These are phyloP conservation scores for Otus scops DNA, from an alignment of 2,797 vertebrate species.

Conservation along the genomic window DNA sequence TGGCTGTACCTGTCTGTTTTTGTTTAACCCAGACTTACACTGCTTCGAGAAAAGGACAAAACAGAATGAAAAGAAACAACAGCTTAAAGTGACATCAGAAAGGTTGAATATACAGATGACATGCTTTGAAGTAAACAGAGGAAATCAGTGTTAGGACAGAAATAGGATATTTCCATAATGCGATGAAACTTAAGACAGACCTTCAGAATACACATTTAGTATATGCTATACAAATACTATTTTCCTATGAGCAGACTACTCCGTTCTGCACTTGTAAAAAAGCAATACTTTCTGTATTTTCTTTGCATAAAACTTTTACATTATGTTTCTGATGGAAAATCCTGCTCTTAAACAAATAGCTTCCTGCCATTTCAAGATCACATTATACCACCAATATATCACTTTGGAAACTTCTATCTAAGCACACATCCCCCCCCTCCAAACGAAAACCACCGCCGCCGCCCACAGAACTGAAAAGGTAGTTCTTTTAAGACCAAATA, in stretches of 20 bases:
- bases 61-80: slow-evolving; percentile 67
- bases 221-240: background rate
- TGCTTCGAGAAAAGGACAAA: slow-evolving; percentile 75
- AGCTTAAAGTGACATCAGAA: slow-evolving; percentile 31
- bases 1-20: slow-evolving; percentile 88
- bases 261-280: background rate
- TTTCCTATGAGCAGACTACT: background rate
- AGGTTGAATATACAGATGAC: background rate
- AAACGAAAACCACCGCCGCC: background rate
- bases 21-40: slow-evolving; percentile 86
- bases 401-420: background rate
- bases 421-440: fast-evolving
- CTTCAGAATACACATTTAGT: background rate
- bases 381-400: background rate
- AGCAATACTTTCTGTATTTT: background rate
- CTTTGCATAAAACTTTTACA: background rate
- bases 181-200: background rate
- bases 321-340: background rate
- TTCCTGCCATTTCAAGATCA: background rate
- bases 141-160: background rate
- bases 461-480: background rate
- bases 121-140: background rate
- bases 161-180: background rate
- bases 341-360: background rate
- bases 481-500: background rate